phyloP scores from a whole-genome alignment of 92 coral and sea anemone genomes.

The Paragorgia papillata region DNA sequence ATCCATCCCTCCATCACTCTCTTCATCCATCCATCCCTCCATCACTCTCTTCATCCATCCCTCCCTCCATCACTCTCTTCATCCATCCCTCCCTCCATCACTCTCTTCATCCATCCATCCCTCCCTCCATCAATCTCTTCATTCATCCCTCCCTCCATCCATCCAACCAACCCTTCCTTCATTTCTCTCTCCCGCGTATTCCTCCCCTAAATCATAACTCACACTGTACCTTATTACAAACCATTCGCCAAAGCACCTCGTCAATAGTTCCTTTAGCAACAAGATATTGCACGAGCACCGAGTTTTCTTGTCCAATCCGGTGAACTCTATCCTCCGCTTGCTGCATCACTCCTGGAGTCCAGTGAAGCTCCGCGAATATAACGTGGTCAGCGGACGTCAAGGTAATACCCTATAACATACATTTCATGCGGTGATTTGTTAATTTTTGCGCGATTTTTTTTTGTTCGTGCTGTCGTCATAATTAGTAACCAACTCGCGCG shows the following conservation, averaged over 20 bases:
- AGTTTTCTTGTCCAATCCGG: constrained; percentile 90
- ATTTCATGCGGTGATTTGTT: no score
- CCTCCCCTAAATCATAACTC: neutral
- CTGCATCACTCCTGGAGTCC: constrained; percentile 91
- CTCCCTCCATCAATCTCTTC: neutral
- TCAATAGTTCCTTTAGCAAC: constrained; percentile 92
- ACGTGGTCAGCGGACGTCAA: constrained; percentile 99
- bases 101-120: no score
- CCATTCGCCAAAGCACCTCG: constrained; percentile 88
- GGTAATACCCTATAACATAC: constrained; percentile 72
- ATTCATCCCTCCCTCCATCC: neutral
- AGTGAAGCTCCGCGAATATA: constrained; percentile 88
- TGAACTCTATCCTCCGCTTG: constrained; percentile 98
- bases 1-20: neutral
- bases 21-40: no score
- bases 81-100: neutral
- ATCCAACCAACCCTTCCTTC: neutral
- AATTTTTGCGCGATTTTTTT: no score
- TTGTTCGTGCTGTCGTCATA: no score
- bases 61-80: no score
- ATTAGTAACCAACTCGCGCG: no score
- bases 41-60: neutral
- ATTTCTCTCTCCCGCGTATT: neutral
- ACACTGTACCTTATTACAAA: constrained; percentile 73
- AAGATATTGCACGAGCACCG: constrained; percentile 88